Evolutionary conservation across 2,797 vertebrate genomes (phyloP).

Genomic region (Enteromius paludinosus): DNA sequence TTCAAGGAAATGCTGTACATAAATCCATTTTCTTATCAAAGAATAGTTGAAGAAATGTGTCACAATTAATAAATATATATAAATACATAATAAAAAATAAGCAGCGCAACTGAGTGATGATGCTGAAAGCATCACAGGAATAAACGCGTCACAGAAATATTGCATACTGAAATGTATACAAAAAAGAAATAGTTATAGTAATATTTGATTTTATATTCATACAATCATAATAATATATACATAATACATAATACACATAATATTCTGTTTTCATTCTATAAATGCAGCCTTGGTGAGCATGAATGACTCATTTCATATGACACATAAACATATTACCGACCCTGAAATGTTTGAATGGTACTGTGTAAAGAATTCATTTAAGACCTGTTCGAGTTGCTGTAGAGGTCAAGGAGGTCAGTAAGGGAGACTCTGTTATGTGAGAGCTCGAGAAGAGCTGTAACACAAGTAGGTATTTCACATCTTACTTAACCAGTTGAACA

Average conservation of each 20-base stretch:
- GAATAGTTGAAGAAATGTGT: background rate
- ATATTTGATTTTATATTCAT: no score
- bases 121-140: background rate
- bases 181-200: no score
- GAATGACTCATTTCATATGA: background rate
- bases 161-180: background rate
- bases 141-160: background rate
- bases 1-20: background rate
- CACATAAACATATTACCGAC: background rate
- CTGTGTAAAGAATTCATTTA: background rate
- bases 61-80: background rate
- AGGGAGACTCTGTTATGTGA: background rate
- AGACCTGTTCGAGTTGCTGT: background rate
- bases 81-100: background rate
- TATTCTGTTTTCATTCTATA: no score
- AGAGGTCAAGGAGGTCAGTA: background rate
- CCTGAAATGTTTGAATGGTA: background rate
- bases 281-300: background rate
- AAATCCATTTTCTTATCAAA: background rate
- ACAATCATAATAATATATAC: no score
- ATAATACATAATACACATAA: no score
- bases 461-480: constrained; percentile 14
- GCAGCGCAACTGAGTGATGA: background rate
- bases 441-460: constrained; percentile 4
- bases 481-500: constrained; percentile 2